Base-by-base conservation (phyloP, 2,113 vertebrate species). In the Gavia stellata region DNA sequence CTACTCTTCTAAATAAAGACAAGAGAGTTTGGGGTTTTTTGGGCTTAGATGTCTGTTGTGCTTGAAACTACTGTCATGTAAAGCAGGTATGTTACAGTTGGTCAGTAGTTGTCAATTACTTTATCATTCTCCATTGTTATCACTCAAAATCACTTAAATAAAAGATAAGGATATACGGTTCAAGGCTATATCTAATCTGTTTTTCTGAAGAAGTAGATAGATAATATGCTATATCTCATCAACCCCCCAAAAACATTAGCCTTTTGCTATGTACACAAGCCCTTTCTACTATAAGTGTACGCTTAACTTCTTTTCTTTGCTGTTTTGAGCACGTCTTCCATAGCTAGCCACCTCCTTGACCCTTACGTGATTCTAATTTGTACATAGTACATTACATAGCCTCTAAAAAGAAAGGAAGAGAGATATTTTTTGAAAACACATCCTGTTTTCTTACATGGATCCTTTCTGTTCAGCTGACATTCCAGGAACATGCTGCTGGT, bases 371-470 rank as follows among this genome's bases (percentile, higher is more conserved):
- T 74, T 73, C 34, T 82, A 62, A 49, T 49, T 79, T 79, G 13
- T 36, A 66, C 29, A 36, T 0, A 0, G 21, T 49, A 50, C 8
- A 10, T 47, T 52, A 18, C 44, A 44, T 14, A 55, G 28, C 20
- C 7, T 81, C 59, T 73, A 56, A 84, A 84, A 73, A 38, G 18
- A 93, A 90, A 78, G 36, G 1, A 5, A 17, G n/a, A 8, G 38
- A 63, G 23, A 40, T 2, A 34, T 34, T 47, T 53, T 79, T 85
- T 44, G 20, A 29, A 94, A 87, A 49, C 3, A 10, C 10, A 15
- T 25, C 14, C 26, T 47, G 4, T 74, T 87, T 77, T 78, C 24
- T 86, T 53, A 80, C 7, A 28, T 61, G 73, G 42, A 31, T 81
- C 25, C 53, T 80, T 50, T 80, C 33, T 4, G 2, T 80, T 91